Base-by-base conservation (phyloP, 2,888 invertebrate genomes). In the Drosophila niveifrons region DNA sequence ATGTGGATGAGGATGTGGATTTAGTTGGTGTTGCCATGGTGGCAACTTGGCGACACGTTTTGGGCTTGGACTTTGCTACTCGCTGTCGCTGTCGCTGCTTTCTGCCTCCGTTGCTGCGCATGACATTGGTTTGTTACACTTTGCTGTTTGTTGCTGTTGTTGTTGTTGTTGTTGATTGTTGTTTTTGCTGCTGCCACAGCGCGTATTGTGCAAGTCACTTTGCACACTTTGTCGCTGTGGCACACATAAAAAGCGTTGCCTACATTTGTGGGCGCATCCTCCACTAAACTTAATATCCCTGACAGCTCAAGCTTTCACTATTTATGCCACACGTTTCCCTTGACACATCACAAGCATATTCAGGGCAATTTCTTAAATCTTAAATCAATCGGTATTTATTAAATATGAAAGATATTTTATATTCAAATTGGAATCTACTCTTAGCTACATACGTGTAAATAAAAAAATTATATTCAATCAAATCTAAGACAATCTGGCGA, bases 11-110 rank as follows among this genome's bases (percentile, higher is more conserved):
- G 13, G 39, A 41, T 41, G 15, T 41, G 39, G 39, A 41, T 41
- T 13, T 44, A 63, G 50, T 62, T 83, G 87, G 56, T 69, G 65
- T 75, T 72, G 78, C 68, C 80, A 72, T 82, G 64, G 70, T 75
- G 70, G 75, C 11, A 23, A 23, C 29, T 86, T 81, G 88, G 85
- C 85, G 82, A 82, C 82, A 82, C 82, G 88, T 87, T 87, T 87
- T 79, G 77, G 84, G 82, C 76, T 72, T 69, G 87, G 82, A 65
- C 62, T 61, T 34, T 39, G 36, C 36, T 36, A n/a, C 36, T 36
- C 6, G 36, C 11, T 36, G 34, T 36, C 6, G 36, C 11, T 36
- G 34, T n/a, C n/a, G n/a, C 9, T 28, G 74, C 10, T 18, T 18
- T 44, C 7, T 28, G 74, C 10, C 15, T 18, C 52, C 7, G 56